Conservation (phyloP, 2,113 vertebrate species). For the Crotalus horridus region DNA sequence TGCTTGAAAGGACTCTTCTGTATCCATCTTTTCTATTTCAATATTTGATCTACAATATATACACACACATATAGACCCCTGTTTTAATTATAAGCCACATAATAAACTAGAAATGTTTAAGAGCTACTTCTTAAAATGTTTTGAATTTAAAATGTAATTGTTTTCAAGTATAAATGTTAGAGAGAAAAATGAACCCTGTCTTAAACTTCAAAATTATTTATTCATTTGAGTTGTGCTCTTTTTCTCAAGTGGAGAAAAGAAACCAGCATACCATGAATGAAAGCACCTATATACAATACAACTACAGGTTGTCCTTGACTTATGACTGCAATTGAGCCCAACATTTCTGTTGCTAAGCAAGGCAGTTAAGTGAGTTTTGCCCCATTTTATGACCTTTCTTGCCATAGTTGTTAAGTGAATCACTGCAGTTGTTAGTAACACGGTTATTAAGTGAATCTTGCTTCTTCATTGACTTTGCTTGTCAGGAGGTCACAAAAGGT, state of each 20-base stretch:
- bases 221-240: not conserved
- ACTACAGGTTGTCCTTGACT: not conserved
- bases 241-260: not conserved
- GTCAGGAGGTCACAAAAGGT: not conserved
- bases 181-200: not conserved
- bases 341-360: not conserved
- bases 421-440: not conserved
- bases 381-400: not conserved
- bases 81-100: not conserved
- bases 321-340: not conserved
- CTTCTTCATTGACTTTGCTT: not conserved
- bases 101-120: not conserved
- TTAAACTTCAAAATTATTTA: not conserved
- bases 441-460: not conserved
- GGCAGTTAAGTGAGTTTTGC: not conserved
- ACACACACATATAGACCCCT: not conserved
- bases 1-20: not conserved
- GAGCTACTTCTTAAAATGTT: not conserved
- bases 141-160: not conserved
- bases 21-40: not conserved
- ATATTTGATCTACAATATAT: not conserved
- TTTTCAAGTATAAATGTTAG: not conserved
- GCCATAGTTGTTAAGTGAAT: not conserved
- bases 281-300: not conserved
- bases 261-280: not conserved